Percentiles rank a stretch among this genome's conserved stretches.
phyloP scores from a whole-genome alignment of 2,888 invertebrate genomes.

The Acanthosepion esculentum region DNA sequence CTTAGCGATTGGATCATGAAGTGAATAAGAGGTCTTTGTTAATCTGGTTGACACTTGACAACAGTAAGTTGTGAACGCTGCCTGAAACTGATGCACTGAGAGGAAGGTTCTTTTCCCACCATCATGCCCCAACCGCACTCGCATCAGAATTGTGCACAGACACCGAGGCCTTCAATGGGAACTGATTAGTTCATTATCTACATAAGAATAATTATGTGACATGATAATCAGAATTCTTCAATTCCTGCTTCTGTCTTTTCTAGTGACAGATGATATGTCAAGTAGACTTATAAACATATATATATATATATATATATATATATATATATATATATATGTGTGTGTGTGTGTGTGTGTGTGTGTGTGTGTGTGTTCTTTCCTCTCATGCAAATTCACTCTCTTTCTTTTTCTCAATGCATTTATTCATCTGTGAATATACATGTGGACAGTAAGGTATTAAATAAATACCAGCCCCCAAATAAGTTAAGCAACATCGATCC shows the following conservation, averaged over 20 bases:
- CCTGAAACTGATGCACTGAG: neutral
- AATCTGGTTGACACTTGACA: neutral
- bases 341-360: neutral
- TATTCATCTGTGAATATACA: too few relatives aligned
- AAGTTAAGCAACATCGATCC: too few relatives aligned
- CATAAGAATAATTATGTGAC: neutral
- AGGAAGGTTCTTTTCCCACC: neutral
- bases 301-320: neutral
- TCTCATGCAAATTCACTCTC: too few relatives aligned
- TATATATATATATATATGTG: neutral
- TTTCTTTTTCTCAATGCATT: too few relatives aligned
- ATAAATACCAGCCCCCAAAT: too few relatives aligned
- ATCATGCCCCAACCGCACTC: neutral
- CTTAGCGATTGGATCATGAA: neutral
- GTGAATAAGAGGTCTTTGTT: neutral
- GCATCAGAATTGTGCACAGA: neutral
- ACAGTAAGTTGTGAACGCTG: neutral
- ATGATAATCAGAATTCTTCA: neutral
- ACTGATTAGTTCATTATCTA: constrained; percentile 11
- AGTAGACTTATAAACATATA: neutral
- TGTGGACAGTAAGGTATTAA: too few relatives aligned
- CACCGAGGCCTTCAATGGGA: neutral
- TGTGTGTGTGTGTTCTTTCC: neutral
- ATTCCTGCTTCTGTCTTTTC: neutral
- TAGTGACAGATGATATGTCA: neutral